A percentile compares a stretch with the other conserved stretches of the same genome.
Evolutionary conservation across 2,797 vertebrate genomes (phyloP).

Genomic region (Loris lydekkerianus): DNA sequence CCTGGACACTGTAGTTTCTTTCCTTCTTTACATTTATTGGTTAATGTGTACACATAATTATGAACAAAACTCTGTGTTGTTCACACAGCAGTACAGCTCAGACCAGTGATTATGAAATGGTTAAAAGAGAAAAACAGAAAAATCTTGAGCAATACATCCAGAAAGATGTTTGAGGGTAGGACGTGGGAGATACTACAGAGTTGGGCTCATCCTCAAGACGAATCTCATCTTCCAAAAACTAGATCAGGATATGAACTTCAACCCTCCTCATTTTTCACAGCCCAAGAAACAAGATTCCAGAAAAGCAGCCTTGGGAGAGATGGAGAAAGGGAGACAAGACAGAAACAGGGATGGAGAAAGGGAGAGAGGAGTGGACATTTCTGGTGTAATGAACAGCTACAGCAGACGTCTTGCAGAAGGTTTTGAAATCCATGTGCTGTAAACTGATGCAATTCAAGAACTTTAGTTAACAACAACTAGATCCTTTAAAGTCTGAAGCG

Average conservation of each 20-base stretch:
- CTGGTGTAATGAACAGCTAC: neutral
- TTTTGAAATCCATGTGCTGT: constrained; percentile 1
- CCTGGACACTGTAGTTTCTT: neutral
- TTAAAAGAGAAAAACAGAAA: constrained; percentile 23
- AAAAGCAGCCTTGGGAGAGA: neutral
- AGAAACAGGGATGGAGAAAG: neutral
- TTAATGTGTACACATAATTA: neutral
- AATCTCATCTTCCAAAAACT: constrained; percentile 48
- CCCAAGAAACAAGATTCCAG: constrained; percentile 22
- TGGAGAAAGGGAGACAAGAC: too few relatives aligned
- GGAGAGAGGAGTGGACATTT: neutral
- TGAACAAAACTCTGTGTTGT: neutral
- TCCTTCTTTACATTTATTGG: neutral
- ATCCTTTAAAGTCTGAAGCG: neutral
- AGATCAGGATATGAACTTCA: constrained; percentile 42
- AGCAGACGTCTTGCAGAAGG: constrained; percentile 1
- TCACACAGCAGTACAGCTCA: neutral
- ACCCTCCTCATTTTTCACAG: neutral
- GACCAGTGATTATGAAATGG: constrained; percentile 28
- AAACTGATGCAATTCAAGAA: neutral
- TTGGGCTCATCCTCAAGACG: constrained; percentile 22
- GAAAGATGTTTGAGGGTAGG: neutral
- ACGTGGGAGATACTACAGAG: neutral
- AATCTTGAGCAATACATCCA: neutral
- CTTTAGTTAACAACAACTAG: neutral